Percentiles rank a stretch among this genome's conserved stretches.
These are phyloP conservation scores for Colletes collaris DNA, from an alignment of 2,888 invertebrate species.

Conservation along the genomic window DNA sequence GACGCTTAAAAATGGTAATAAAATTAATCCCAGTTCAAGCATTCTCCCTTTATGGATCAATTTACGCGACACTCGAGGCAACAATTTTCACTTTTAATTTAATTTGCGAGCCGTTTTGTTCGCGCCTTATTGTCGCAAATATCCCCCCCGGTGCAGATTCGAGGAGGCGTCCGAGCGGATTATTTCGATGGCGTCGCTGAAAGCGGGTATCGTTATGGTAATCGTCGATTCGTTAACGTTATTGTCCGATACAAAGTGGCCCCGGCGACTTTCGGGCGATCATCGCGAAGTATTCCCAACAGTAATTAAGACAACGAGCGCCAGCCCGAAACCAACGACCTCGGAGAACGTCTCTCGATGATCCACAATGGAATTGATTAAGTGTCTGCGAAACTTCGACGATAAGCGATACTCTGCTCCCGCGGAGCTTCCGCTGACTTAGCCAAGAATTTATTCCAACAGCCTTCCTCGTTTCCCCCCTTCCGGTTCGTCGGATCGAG, in stretches of 20 bases:
- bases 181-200: too few species aligned
- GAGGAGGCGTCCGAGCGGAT: not conserved
- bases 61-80: too few species aligned
- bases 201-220: not conserved
- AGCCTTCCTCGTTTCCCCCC: too few species aligned
- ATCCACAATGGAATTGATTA: constrained; percentile 43
- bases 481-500: too few species aligned
- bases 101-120: not conserved
- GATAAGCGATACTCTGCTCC: not conserved
- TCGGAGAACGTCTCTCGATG: not conserved
- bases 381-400: constrained; percentile 24
- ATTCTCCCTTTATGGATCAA: too few species aligned
- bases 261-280: not conserved
- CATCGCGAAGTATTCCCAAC: not conserved
- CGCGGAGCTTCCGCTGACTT: not conserved
- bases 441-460: too few species aligned
- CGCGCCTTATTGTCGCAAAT: not conserved
- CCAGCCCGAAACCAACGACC: constrained; percentile 9
- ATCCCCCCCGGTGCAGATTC: not conserved
- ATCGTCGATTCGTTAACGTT: constrained; percentile 13
- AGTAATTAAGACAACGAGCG: constrained; percentile 37
- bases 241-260: constrained; percentile 5
- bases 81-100: too few species aligned
- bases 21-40: too few species aligned
- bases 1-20: too few species aligned